phyloP scores from a whole-genome alignment of 2,113 vertebrate genomes.

The Crotalus viridis region DNA sequence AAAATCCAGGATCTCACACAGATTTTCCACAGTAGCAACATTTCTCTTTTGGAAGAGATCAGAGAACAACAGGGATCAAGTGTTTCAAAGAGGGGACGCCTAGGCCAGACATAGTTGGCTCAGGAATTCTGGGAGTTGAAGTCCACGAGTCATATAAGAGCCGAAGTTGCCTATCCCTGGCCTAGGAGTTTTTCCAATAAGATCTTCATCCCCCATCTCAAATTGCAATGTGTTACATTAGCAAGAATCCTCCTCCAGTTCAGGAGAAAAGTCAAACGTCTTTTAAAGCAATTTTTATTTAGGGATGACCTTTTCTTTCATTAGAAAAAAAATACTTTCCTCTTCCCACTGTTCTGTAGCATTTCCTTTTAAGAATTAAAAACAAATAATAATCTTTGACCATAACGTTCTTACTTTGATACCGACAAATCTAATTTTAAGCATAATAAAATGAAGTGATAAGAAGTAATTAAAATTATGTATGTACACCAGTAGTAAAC shows the following conservation, averaged over 20 bases:
- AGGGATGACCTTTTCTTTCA: neutral
- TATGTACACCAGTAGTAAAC: neutral
- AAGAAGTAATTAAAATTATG: neutral
- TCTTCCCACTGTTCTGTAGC: neutral
- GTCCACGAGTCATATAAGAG: too few species aligned
- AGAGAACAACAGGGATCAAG: conserved; percentile 15
- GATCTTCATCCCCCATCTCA: neutral
- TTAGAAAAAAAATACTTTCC: neutral
- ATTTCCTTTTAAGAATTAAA: neutral
- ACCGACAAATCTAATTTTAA: neutral
- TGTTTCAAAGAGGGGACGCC: neutral
- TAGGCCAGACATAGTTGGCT: too few species aligned
- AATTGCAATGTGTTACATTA: neutral
- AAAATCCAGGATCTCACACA: neutral
- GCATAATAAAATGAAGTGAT: neutral
- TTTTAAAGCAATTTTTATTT: neutral
- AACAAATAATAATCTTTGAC: neutral
- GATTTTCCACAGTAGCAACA: conserved; percentile 24
- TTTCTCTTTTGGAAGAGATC: conserved; percentile 38
- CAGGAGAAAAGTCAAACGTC: neutral
- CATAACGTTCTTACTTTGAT: neutral
- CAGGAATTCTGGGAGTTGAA: too few species aligned
- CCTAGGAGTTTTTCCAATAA: neutral
- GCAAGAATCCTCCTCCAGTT: neutral
- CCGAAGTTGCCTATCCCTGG: too few species aligned